Evolutionary conservation across 2,113 vertebrate genomes (phyloP), one percentile per base, ranked within the genome.

Genomic region (Entelurus aequoreus): DNA sequence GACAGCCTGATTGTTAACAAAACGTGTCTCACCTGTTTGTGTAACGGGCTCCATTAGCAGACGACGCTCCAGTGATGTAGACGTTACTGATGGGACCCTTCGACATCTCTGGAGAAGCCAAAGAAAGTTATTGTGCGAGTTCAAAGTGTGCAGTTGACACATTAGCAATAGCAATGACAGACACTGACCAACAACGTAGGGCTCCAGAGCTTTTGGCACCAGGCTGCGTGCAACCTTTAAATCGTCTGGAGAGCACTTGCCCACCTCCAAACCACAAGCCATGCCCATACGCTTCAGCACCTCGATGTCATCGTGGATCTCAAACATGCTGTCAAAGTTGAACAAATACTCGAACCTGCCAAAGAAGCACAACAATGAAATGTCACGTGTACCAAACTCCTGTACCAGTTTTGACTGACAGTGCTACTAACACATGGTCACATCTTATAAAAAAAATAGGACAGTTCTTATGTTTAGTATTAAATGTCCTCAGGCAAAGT

Each of bases 251-350:
- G 95, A 96, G 85, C 96, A 99, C 75, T 92, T 96, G 40, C 97
- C 97, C 36, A 92, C 92, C 82, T 99, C 97, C 76, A 99, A 84
- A 14, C 97, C 97, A 52, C 94, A 99, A 48, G 97, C 96, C 96
- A 99, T 95, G 73, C 96, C 96, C 97, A 99, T 99, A 51, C 96
- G 93, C 68, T 99, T 99, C 74, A 99, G 90, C 71, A 99, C 96
- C 87, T 99, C 97, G 6, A 99, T 95, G 83, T 99, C 97, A 47
- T 99, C 97, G 0, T 99, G 97, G 83, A 99, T 99, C 89, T 99
- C 97, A 87, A 99, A 99, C 76, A 96, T 97, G 87, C 94, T 98
- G 91, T 99, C 97, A 38, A 99, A 99, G 83, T 99, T 99, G 87
- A 99, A 99, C 79, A 99, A 90, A 81, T 99, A 99, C 80, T 99